These are phyloP conservation scores for Cylloceria caligata DNA, from an alignment of 2,888 invertebrate species.

Conservation along the genomic window DNA sequence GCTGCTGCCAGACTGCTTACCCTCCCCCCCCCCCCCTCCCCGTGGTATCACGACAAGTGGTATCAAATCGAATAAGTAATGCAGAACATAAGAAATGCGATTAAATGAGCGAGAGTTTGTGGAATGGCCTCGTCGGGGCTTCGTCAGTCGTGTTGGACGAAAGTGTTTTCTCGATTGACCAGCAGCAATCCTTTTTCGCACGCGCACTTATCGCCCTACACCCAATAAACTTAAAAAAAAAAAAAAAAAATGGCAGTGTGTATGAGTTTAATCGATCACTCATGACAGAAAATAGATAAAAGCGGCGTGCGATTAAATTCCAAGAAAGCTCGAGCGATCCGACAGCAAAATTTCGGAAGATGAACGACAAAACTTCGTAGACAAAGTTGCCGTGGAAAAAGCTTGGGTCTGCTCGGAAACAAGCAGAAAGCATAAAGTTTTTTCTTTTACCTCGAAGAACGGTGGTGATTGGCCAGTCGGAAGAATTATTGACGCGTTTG, in stretches of 20 bases:
- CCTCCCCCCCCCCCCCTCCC: too few species aligned
- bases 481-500: constrained; percentile 76
- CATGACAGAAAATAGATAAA: not conserved
- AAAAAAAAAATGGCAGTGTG: not conserved
- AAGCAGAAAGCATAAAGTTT: constrained; percentile 30
- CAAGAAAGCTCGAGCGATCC: constrained; percentile 6
- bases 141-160: constrained; percentile 36
- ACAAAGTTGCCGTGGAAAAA: not conserved
- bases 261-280: not conserved
- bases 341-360: not conserved
- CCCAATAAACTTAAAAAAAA: not conserved
- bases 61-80: constrained; percentile 75
- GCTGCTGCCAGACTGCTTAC: not conserved
- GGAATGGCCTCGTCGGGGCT: constrained; percentile 49
- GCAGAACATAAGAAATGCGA: constrained; percentile 73
- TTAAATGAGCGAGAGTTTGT: constrained; percentile 69
- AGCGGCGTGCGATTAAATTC: not conserved
- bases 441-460: constrained; percentile 76
- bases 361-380: not conserved
- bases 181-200: not conserved
- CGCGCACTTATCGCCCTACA: not conserved
- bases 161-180: constrained; percentile 30
- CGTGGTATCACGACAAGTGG: constrained; percentile 73
- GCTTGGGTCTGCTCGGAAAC: constrained; percentile 2
- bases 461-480: constrained; percentile 79